Evolutionary conservation across 1,140 invertebrate genomes (phyloP), one percentile per base, ranked within the genome.

Genomic region (Tetragonula clypearis): DNA sequence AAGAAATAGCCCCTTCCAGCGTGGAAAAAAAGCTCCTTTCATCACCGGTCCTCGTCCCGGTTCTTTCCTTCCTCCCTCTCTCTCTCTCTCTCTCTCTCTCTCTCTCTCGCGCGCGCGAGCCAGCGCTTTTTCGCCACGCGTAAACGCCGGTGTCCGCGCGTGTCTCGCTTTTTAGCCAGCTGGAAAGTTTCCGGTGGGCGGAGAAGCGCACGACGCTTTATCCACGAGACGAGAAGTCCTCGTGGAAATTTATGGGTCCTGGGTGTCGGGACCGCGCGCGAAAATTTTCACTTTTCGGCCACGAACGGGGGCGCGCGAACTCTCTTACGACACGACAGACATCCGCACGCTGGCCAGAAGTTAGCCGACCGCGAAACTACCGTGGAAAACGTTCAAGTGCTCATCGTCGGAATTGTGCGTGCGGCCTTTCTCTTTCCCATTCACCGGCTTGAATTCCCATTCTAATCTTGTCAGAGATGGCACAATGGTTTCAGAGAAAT

Each of bases 221-320:
- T 74, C 55, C 79, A 74, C 53, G 69, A 35, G 35, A 80, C 77
- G 83, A 81, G 41, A 74, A 81, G 78, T 85, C 74, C 35, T 76
- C 19, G 35, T 26, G 68, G 71, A 66, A 83, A 85, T 81, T 84
- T 79, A 84, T 72, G 65, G 23, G 6, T 30, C 1, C 15, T 3
- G 1, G n/a, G 71, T 56, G 69, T 56, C 30, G 58, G 19, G n/a
- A 15, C 35, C 35, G 12, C 41, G 58, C 60, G 68, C 23, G 83
- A 81, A 65, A 81, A 85, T 85, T 72, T 81, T 74, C 76, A 84
- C 58, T 84, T 84, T 79, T 84, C 66, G 53, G 35, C 35, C 35
- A 35, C 35, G 35, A 35, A 35, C 35, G 35, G 35, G 30, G 35
- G 35, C 35, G 35, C 35, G 35, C 35, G 35, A 35, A 35, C 35